Evolutionary conservation across 2,113 vertebrate genomes (phyloP).

Genomic region (Aleadryas rufinucha): DNA sequence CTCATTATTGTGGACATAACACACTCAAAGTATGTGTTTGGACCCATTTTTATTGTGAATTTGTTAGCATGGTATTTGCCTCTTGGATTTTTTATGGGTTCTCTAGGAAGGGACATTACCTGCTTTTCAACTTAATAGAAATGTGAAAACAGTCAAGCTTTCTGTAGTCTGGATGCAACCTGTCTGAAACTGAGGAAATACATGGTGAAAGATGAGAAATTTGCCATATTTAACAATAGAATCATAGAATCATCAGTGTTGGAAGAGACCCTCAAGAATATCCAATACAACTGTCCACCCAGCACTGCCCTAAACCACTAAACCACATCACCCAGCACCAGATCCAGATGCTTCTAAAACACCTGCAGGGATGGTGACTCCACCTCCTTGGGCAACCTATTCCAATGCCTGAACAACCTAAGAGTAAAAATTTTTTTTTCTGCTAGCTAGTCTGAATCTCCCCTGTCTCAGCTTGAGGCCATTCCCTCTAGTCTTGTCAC

Average conservation of each 20-base stretch:
- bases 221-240: not conserved
- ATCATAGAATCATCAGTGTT: not conserved
- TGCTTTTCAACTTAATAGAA: not conserved
- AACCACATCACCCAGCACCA: fast-evolving
- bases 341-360: not conserved
- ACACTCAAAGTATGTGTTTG: constrained; percentile 5
- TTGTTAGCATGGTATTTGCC: not conserved
- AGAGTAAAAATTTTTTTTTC: not conserved
- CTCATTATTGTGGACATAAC: constrained; percentile 1
- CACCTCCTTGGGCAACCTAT: not conserved
- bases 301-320: not conserved
- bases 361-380: not conserved
- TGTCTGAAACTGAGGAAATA: not conserved
- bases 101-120: not conserved
- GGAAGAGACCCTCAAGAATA: not conserved
- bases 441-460: not conserved
- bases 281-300: not conserved
- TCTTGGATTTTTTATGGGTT: not conserved
- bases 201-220: not conserved
- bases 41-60: not conserved
- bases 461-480: fast-evolving
- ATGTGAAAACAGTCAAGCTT: not conserved
- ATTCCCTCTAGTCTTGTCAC: not conserved
- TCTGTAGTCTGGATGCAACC: not conserved
- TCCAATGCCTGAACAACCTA: not conserved